Conservation (phyloP, 1,140 invertebrate genomes). For the Bursaphelenchus mucronatus region DNA sequence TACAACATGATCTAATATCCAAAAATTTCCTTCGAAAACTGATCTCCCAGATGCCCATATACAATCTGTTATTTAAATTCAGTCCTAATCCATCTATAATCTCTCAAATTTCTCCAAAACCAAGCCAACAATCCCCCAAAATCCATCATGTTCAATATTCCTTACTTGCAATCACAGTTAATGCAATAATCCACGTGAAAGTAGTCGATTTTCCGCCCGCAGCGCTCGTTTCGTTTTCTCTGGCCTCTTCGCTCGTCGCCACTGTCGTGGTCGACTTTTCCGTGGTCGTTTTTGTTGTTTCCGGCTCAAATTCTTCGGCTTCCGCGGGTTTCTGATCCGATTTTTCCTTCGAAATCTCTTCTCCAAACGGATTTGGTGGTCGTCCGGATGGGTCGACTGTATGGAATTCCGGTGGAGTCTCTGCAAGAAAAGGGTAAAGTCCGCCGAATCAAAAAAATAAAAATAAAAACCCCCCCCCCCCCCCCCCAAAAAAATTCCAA, state of each 20-base stretch:
- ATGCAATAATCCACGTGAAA: constrained; percentile 8
- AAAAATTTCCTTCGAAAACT: too few relatives aligned
- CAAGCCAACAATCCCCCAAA: too few relatives aligned
- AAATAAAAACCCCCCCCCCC: too few relatives aligned
- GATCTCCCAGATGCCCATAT: too few relatives aligned
- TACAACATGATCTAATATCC: too few relatives aligned
- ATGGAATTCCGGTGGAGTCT: constrained; percentile 21
- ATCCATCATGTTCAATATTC: too few relatives aligned
- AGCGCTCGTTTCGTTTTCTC: constrained; percentile 9
- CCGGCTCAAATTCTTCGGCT: constrained; percentile 5
- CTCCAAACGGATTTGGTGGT: too few relatives aligned
- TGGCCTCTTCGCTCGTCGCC: constrained; percentile 1
- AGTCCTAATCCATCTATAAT: too few relatives aligned
- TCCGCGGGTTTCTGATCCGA: constrained; percentile 11
- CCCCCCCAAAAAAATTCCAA: too few relatives aligned
- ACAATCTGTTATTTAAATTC: too few relatives aligned
- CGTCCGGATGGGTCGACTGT: constrained; percentile 2
- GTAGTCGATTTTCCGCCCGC: constrained; percentile 11
- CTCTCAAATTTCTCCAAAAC: too few relatives aligned
- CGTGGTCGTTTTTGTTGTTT: not conserved
- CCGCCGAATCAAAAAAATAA: not conserved
- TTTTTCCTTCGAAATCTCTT: constrained; percentile 3
- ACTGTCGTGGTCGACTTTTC: not conserved
- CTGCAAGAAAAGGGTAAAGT: constrained; percentile 4
- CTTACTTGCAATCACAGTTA: constrained; percentile 3